A percentile compares a stretch with the other conserved stretches of the same genome.
Conservation (phyloP, 2,888 invertebrate species). For the Augochlorella aurata region DNA sequence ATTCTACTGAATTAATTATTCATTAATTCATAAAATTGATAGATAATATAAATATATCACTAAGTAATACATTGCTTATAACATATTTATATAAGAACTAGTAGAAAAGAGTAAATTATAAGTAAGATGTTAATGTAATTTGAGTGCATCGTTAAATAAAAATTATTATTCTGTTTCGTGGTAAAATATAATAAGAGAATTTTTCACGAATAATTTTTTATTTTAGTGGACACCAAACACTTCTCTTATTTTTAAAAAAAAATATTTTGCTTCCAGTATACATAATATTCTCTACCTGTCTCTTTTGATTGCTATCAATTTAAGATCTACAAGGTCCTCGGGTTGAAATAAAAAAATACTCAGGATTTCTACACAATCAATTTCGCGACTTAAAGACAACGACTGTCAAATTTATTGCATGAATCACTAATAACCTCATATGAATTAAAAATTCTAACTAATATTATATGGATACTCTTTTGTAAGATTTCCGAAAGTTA, state of each 20-base stretch:
- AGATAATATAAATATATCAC: no score
- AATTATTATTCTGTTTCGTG: no score
- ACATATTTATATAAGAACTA: no score
- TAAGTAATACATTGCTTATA: no score
- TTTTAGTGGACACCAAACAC: not conserved
- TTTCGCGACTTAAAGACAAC: not conserved
- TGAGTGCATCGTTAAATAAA: no score
- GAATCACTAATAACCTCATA: not conserved
- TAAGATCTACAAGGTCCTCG: not conserved
- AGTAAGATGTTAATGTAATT: no score
- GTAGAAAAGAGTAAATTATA: no score
- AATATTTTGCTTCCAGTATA: not conserved
- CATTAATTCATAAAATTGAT: no score
- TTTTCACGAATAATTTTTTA: no score
- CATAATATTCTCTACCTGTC: not conserved
- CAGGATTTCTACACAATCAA: not conserved
- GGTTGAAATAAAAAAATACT: not conserved
- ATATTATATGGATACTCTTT: no score
- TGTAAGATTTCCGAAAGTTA: not conserved
- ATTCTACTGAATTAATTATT: no score
- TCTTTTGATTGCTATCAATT: not conserved
- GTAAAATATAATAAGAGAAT: not conserved
- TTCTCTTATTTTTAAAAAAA: not conserved
- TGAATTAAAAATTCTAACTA: no score
- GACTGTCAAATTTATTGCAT: not conserved